Percentiles rank a stretch among this genome's conserved stretches.
Conservation (phyloP, 2,888 invertebrate genomes). For the Hyposoter didymator region DNA sequence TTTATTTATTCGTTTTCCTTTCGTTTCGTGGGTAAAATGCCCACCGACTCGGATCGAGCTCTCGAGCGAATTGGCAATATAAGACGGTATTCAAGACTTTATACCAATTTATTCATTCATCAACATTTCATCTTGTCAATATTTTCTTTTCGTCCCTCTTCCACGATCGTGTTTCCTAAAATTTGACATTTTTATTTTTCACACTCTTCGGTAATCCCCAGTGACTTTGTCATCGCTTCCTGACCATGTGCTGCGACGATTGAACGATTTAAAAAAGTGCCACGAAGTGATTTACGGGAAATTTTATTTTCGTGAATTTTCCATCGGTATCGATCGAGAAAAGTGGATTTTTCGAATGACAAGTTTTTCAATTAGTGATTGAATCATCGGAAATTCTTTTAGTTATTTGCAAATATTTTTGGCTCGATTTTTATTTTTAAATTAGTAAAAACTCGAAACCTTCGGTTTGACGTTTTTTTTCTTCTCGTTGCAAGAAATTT, state of each 20-base stretch:
- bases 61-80: constrained; percentile 77
- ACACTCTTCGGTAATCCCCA: no score
- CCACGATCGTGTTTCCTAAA: background rate
- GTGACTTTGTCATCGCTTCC: no score
- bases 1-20: constrained; percentile 1
- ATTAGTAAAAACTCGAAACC: background rate
- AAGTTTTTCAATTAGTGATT: background rate
- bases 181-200: no score
- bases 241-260: background rate
- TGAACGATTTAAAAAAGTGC: background rate
- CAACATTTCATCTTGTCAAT: constrained; percentile 8
- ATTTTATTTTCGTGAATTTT: background rate
- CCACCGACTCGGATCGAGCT: constrained; percentile 75
- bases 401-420: background rate
- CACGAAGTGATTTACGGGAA: background rate
- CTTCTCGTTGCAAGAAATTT: background rate
- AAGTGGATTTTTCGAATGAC: background rate
- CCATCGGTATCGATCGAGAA: background rate
- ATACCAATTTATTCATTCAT: constrained; percentile 14
- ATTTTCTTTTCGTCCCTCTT: background rate
- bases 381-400: background rate
- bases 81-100: constrained; percentile 70
- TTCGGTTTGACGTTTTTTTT: background rate
- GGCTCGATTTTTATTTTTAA: background rate
- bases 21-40: constrained; percentile 73